phyloP scores from a whole-genome alignment of 35 echinoderm and acorn worm genomes.

The Heliocidaris erythrogramma region DNA sequence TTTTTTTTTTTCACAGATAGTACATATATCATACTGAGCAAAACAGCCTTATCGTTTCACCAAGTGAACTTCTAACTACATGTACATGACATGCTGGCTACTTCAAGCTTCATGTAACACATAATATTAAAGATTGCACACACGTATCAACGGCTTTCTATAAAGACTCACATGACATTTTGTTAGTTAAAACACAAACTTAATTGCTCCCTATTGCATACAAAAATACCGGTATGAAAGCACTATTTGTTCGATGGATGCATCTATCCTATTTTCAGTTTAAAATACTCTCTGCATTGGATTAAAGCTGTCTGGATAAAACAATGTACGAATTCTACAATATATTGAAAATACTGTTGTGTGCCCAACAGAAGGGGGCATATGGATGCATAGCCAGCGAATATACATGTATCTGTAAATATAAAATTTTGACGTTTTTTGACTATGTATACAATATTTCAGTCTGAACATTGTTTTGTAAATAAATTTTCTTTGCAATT shows the following conservation, averaged over 20 bases:
- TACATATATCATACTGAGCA: background rate
- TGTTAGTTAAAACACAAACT: background rate
- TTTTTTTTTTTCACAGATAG: background rate
- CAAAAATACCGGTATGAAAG: background rate
- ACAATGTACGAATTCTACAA: background rate
- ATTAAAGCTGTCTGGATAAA: background rate
- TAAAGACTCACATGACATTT: background rate
- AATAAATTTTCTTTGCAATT: too few species aligned
- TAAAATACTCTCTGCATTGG: background rate
- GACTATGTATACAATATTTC: background rate
- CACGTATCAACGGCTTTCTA: background rate
- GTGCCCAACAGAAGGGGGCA: too few species aligned
- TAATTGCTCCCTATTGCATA: background rate
- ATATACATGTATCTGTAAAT: too few species aligned
- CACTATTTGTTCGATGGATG: background rate
- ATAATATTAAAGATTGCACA: background rate
- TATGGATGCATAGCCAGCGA: too few species aligned
- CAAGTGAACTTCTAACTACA: background rate
- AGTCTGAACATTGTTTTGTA: background rate
- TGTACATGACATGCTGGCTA: background rate
- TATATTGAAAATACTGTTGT: background rate
- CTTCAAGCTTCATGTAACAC: background rate
- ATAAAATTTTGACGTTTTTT: background rate
- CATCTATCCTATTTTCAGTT: background rate
- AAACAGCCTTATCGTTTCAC: too few species aligned